phyloP scores from a whole-genome alignment of 2,888 invertebrate species.

The Priocnemis perturbator region DNA sequence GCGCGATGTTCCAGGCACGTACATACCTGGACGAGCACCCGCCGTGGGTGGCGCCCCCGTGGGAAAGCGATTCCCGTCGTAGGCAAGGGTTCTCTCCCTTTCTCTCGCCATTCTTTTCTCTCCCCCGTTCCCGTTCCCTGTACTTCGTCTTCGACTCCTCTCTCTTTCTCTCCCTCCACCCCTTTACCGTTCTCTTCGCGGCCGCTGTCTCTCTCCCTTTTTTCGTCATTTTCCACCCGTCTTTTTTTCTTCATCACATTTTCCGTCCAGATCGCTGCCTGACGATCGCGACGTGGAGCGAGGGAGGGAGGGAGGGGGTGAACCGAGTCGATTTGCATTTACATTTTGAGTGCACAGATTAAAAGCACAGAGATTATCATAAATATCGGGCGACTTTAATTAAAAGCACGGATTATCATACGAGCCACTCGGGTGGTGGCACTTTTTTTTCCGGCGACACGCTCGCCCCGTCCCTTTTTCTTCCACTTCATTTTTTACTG shows the following conservation, averaged over 20 bases:
- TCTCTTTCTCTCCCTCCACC: not conserved
- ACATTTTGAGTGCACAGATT: no score
- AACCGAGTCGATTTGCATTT: not conserved
- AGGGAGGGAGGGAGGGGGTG: not conserved
- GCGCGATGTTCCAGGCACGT: constrained; percentile 40
- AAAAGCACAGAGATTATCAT: no score
- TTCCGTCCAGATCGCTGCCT: not conserved
- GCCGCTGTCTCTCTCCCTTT: not conserved
- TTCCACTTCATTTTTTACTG: no score
- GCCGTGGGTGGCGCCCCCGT: constrained; percentile 60
- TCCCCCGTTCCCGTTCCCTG: not conserved
- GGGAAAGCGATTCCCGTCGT: constrained; percentile 37
- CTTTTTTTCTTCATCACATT: not conserved
- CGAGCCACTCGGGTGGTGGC: no score
- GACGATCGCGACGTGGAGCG: not conserved
- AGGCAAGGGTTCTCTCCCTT: not conserved
- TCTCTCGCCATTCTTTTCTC: not conserved
- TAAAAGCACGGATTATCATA: no score
- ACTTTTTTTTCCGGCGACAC: no score
- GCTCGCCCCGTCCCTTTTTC: no score
- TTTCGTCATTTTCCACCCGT: not conserved
- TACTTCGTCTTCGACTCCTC: no score
- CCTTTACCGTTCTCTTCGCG: not conserved
- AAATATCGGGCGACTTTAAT: no score
- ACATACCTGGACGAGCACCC: constrained; percentile 54